Conservation (phyloP, 2,797 vertebrate genomes). For the Zalophus californianus region DNA sequence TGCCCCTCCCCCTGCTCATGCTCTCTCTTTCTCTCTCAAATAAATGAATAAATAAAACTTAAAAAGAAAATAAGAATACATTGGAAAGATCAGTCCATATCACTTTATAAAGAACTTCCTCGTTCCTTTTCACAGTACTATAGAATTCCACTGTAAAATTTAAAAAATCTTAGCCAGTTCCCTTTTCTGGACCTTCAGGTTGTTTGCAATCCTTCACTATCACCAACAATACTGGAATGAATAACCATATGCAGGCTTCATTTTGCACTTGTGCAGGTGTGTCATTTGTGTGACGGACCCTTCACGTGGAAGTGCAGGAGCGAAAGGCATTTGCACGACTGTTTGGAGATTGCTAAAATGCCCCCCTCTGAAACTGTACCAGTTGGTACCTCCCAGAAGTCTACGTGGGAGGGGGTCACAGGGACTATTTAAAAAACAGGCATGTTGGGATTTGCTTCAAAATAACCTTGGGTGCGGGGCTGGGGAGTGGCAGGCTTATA, state of each 20-base stretch:
- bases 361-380: not conserved
- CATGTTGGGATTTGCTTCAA: not conserved
- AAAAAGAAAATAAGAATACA: not conserved
- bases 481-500: not conserved
- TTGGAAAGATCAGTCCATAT: not conserved
- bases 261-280: not conserved
- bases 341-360: not conserved
- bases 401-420: not conserved
- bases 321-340: not conserved
- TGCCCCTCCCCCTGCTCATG: not conserved
- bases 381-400: not conserved
- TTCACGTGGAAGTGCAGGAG: not conserved
- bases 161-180: not conserved
- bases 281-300: not conserved
- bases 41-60: not conserved
- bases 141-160: not conserved
- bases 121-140: not conserved
- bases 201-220: not conserved
- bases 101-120: not conserved
- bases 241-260: not conserved
- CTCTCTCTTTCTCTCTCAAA: not conserved
- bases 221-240: not conserved
- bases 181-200: not conserved
- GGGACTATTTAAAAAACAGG: not conserved
- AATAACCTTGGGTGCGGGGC: not conserved